Evolutionary conservation across 2,888 invertebrate species (phyloP).

Genomic region (Agonopterix alstromeriana): DNA sequence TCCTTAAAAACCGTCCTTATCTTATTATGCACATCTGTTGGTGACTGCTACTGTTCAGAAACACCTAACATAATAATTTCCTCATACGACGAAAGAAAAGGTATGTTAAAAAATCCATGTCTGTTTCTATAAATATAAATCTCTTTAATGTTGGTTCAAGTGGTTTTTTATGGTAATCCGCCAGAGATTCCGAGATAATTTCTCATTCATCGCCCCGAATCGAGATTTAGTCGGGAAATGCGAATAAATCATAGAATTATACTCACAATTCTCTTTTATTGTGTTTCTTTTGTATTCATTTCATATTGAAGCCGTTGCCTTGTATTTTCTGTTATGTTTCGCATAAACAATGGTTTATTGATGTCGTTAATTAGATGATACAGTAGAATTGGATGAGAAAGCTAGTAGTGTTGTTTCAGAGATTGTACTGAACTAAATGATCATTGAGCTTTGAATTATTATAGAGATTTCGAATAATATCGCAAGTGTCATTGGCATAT

Average conservation of each 20-base stretch:
- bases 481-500: no score
- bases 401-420: not conserved
- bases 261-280: constrained; percentile 12
- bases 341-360: not conserved
- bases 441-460: no score
- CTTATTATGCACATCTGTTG: not conserved
- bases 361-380: not conserved
- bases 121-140: constrained; percentile 24
- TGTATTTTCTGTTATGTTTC: not conserved
- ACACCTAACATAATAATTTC: not conserved
- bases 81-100: not conserved
- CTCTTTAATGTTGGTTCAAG: constrained; percentile 23
- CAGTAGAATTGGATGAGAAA: not conserved
- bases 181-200: constrained; percentile 22
- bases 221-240: constrained; percentile 15
- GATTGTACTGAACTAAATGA: not conserved
- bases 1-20: no score
- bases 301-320: not conserved
- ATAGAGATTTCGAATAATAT: no score
- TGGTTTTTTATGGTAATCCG: constrained; percentile 34
- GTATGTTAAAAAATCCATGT: constrained; percentile 4
- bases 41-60: not conserved
- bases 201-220: constrained; percentile 30
- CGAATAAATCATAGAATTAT: constrained; percentile 15
- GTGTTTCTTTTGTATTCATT: constrained; percentile 7